A percentile compares a stretch with the other conserved stretches of the same genome.
Evolutionary conservation across 2,797 vertebrate species (phyloP).

Genomic region (Anniella stebbinsi): DNA sequence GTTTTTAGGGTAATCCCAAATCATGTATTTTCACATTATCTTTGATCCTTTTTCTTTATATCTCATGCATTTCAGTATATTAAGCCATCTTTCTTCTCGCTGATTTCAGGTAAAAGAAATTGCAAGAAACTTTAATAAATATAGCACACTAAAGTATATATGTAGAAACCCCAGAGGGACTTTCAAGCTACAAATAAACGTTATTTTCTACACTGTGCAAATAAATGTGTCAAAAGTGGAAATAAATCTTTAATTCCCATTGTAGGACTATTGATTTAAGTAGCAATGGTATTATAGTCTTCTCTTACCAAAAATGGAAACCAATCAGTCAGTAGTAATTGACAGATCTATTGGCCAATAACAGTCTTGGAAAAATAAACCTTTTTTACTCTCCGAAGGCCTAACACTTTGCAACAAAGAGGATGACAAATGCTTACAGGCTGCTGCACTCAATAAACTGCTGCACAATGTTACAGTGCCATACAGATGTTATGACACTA

Average conservation of each 20-base stretch:
- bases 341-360: constrained; percentile 19
- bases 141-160: constrained; percentile 6
- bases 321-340: constrained; percentile 31
- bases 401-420: background rate
- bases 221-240: constrained; percentile 51
- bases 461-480: background rate
- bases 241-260: constrained; percentile 56
- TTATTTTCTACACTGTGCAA: constrained; percentile 48
- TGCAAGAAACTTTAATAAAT: constrained; percentile 36
- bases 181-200: constrained; percentile 44
- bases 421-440: background rate
- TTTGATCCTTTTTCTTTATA: constrained; percentile 32
- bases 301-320: background rate
- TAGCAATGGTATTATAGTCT: constrained; percentile 30
- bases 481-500: background rate
- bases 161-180: background rate
- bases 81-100: constrained; percentile 16
- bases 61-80: constrained; percentile 1
- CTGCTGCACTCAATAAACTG: background rate
- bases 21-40: constrained; percentile 13
- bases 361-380: constrained; percentile 37
- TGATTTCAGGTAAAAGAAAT: constrained; percentile 38
- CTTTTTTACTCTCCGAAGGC: constrained; percentile 9
- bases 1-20: constrained; percentile 28
- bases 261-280: constrained; percentile 61